A percentile compares a stretch with the other conserved stretches of the same genome.
phyloP scores from a whole-genome alignment of 1,140 invertebrate species.

The Drosophila teissieri region DNA sequence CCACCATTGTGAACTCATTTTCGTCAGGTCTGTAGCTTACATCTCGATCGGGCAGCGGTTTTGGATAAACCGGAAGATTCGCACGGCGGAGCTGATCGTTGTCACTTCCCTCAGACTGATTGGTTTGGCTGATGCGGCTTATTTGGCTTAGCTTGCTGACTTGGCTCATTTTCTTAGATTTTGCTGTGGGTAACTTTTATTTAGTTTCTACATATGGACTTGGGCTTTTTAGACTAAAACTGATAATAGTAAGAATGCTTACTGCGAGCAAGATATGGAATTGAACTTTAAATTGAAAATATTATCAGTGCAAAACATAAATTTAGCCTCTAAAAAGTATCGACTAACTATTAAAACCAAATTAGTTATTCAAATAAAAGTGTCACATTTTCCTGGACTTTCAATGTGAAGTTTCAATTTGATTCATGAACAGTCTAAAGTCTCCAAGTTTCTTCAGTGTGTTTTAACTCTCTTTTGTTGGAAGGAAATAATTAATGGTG shows the following conservation, averaged over 20 bases:
- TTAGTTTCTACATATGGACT: background rate
- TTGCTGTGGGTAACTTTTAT: no score
- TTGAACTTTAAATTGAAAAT: no score
- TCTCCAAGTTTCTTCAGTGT: background rate
- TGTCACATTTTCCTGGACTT: background rate
- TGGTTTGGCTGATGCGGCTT: background rate
- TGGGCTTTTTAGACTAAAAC: background rate
- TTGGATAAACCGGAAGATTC: constrained; percentile 34
- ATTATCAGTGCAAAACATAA: no score
- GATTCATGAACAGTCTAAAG: background rate
- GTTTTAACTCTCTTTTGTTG: background rate
- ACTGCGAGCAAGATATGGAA: background rate
- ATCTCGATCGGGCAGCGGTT: constrained; percentile 25
- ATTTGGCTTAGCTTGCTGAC: background rate
- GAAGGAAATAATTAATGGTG: constrained; percentile 32
- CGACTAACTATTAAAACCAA: no score
- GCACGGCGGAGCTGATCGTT: background rate
- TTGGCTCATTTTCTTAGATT: constrained; percentile 11
- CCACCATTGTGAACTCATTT: constrained; percentile 28
- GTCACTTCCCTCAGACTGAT: background rate
- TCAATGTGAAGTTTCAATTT: background rate
- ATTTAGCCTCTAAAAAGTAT: no score
- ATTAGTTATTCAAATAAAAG: no score
- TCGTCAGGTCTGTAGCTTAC: constrained; percentile 21
- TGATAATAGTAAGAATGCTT: background rate